Evolutionary conservation across 2,888 invertebrate genomes (phyloP), one percentile per base, ranked within the genome.

Genomic region (Noctua janthina): DNA sequence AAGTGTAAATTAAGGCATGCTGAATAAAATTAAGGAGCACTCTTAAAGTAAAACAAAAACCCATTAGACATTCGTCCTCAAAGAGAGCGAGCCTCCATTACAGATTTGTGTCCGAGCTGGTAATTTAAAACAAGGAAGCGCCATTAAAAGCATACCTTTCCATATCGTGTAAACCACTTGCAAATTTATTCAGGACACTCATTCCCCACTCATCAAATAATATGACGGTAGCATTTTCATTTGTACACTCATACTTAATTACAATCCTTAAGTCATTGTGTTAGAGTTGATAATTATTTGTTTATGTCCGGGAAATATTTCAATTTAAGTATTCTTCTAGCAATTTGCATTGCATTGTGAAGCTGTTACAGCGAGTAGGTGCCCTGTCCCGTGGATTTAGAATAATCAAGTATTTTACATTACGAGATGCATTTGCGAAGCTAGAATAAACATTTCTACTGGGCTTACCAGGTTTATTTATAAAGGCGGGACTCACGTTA

Each of bases 121-220:
- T 93, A 92, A 94, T 94, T 93, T 92, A 91, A 94, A 94, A 94
- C 93, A 94, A 94, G 93, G 90, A 93, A 92, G 90, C 88, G 82
- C 92, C 92, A 93, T 95, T 95, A 95, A 94, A 93, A 94, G 93
- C 93, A 93, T 93, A 93, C 93, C 92, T 93, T 92, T 92, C 94
- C 92, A 92, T 94, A 93, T 92, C 93, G 91, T 92, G 94, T 93
- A 93, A 94, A 94, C 93, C 94, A 94, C 93, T 95, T 95, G 95
- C 94, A 96, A 96, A 96, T 95, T 94, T 95, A 96, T 96, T 95
- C 95, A 94, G 93, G 93, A 94, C 94, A 94, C 94, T 94, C 94
- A 92, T 94, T 93, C 92, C 92, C 91, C 90, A 92, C 94, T 94
- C 93, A 91, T 95, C 94, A 94, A 95, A 94, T 95, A 92, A 94